Conservation (phyloP, 2,888 invertebrate genomes). For the Idaea dimidiata region DNA sequence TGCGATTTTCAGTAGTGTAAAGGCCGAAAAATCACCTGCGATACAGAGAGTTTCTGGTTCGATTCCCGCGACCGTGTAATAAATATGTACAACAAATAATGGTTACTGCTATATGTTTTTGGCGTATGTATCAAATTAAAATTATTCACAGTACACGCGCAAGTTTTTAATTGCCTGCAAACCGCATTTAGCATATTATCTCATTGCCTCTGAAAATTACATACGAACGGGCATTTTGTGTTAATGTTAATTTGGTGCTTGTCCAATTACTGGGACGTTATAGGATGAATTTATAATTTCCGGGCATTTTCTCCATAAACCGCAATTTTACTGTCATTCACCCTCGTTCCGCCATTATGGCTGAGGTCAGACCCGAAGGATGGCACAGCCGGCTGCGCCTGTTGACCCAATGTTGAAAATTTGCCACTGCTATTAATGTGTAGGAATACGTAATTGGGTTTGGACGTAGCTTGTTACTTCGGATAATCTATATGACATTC, state of each 20-base stretch:
- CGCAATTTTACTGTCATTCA: neutral
- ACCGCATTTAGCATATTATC: neutral
- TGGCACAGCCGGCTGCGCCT: neutral
- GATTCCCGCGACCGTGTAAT: too few relatives aligned
- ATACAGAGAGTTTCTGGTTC: too few relatives aligned
- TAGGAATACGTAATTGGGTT: neutral
- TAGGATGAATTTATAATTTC: conserved; percentile 28
- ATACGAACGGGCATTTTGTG: neutral
- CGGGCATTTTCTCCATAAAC: conserved; percentile 21
- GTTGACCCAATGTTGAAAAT: neutral
- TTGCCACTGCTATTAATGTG: too few relatives aligned
- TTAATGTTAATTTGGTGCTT: neutral
- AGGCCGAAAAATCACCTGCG: too few relatives aligned
- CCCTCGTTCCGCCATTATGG: conserved; percentile 11
- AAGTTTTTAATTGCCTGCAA: neutral
- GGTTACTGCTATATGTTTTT: too few relatives aligned
- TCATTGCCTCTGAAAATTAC: neutral
- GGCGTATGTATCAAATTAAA: too few relatives aligned
- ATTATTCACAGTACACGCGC: neutral
- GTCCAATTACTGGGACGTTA: conserved; percentile 2
- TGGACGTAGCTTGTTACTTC: neutral
- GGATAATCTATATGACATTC: neutral
- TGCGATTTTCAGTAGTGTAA: too few relatives aligned
- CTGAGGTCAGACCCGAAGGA: neutral
- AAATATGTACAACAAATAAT: too few relatives aligned